These are phyloP conservation scores for Murina feae DNA, from an alignment of 2,113 vertebrate genomes.

Conservation along the genomic window DNA sequence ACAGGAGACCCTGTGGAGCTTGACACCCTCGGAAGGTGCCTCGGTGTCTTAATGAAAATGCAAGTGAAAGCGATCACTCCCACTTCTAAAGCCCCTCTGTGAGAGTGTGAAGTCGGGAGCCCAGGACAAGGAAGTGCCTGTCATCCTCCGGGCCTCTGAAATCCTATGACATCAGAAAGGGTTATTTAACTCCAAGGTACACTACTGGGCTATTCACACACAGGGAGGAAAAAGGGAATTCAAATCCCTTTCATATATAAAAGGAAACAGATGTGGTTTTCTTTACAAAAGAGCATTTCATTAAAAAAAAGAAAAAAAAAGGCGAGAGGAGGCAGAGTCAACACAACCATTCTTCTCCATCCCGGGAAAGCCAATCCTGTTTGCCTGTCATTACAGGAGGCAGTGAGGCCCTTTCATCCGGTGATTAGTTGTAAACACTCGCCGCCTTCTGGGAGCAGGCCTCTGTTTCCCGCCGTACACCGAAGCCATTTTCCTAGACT, in stretches of 20 bases:
- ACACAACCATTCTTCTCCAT: conserved; percentile 85
- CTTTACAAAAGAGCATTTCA: conserved; percentile 87
- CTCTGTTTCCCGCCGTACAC: conserved; percentile 82
- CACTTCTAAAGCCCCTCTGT: background rate
- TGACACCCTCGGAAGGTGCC: background rate
- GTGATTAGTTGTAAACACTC: conserved; percentile 88
- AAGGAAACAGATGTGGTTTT: conserved; percentile 85
- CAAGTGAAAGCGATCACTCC: accelerated
- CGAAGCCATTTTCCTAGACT: conserved; percentile 87
- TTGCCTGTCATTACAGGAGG: conserved; percentile 85
- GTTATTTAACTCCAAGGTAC: conserved; percentile 61
- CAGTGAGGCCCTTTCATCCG: conserved; percentile 86
- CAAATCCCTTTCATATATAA: conserved; percentile 71
- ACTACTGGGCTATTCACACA: conserved; percentile 51
- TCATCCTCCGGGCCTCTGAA: background rate
- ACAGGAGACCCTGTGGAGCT: background rate
- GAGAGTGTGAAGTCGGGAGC: background rate
- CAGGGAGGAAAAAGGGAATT: conserved; percentile 66
- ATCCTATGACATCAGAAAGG: conserved; percentile 41
- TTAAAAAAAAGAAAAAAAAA: conserved; percentile 80
- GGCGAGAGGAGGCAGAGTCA: conserved; percentile 79
- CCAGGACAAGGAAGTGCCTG: background rate
- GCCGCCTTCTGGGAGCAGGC: conserved; percentile 82
- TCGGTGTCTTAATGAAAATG: background rate
- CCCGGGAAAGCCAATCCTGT: conserved; percentile 84